Conservation (phyloP, 2,888 invertebrate genomes). For the Acholoe squamosa region DNA sequence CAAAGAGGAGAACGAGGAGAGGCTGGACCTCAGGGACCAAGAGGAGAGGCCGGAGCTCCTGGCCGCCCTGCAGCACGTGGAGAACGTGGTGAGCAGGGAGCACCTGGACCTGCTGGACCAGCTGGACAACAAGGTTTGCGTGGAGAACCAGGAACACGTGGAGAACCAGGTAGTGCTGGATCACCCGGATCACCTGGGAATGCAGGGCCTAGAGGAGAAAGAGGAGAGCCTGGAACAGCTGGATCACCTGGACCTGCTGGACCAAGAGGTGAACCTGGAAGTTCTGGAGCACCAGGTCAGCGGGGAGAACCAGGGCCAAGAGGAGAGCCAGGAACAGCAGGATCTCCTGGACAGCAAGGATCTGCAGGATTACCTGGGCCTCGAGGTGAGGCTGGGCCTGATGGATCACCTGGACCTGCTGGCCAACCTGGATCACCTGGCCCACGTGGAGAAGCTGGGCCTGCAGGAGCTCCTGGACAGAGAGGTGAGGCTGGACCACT, state of each 20-base stretch:
- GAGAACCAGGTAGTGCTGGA: slow-evolving; percentile 63
- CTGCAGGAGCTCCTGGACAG: slow-evolving; percentile 63
- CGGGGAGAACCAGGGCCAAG: slow-evolving; percentile 69
- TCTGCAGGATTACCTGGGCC: slow-evolving; percentile 74
- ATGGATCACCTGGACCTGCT: slow-evolving; percentile 75
- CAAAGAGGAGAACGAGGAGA: slow-evolving; percentile 53
- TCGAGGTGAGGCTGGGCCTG: slow-evolving; percentile 71
- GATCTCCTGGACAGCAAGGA: slow-evolving; percentile 67
- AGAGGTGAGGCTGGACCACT: slow-evolving; percentile 61
- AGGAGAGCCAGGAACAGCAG: slow-evolving; percentile 68
- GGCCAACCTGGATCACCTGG: slow-evolving; percentile 73
- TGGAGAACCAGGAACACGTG: slow-evolving; percentile 63
- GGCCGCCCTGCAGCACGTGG: slow-evolving; percentile 75
- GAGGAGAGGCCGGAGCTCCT: slow-evolving; percentile 81
- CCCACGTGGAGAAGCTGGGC: slow-evolving; percentile 68
- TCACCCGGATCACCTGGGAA: slow-evolving; percentile 64
- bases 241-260: slow-evolving; percentile 62
- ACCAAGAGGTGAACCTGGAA: slow-evolving; percentile 64
- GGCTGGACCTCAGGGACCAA: slow-evolving; percentile 61
- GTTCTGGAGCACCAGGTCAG: slow-evolving; percentile 68
- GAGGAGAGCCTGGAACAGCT: slow-evolving; percentile 65
- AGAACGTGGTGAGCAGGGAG: slow-evolving; percentile 60
- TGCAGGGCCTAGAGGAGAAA: slow-evolving; percentile 65
- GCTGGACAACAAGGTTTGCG: slow-evolving; percentile 66
- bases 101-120: slow-evolving; percentile 66